phyloP scores from a whole-genome alignment of 2,888 invertebrate genomes.

The Eurytoma californica region DNA sequence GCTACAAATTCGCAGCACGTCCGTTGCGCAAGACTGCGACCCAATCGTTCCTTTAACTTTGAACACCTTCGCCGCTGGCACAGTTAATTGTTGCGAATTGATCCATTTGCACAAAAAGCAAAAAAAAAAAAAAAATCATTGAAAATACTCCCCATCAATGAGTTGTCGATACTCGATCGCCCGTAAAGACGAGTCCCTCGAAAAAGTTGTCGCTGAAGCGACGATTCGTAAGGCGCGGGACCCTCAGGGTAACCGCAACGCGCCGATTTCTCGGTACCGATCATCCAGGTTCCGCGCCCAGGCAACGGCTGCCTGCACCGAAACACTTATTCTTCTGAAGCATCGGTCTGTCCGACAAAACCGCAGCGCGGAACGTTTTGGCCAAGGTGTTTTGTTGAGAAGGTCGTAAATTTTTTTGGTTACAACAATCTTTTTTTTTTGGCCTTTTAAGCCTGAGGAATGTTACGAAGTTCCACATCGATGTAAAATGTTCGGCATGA shows the following conservation, averaged over 20 bases:
- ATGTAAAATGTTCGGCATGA: too few relatives aligned
- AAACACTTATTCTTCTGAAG: conserved; percentile 18
- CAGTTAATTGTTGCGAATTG: neutral
- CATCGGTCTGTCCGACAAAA: neutral
- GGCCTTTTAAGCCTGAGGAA: too few relatives aligned
- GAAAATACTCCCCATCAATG: neutral
- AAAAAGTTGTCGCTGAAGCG: neutral
- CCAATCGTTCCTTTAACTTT: neutral
- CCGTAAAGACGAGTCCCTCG: conserved; percentile 16
- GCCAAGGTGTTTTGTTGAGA: neutral
- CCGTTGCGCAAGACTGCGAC: neutral
- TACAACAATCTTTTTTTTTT: too few relatives aligned
- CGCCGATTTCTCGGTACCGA: conserved; percentile 30
- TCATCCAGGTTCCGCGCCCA: too few relatives aligned
- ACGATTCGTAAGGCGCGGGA: neutral
- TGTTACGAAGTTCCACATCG: too few relatives aligned
- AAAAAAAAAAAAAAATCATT: neutral
- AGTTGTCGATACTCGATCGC: neutral
- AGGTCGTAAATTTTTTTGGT: too few relatives aligned
- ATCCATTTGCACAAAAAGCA: neutral
- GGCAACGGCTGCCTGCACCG: neutral
- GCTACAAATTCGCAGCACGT: neutral
- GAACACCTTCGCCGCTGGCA: neutral
- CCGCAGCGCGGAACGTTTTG: neutral
- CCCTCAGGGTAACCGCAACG: neutral